Base-by-base conservation (phyloP, 2,797 vertebrate species). In the Mormyrops boulengeri region DNA sequence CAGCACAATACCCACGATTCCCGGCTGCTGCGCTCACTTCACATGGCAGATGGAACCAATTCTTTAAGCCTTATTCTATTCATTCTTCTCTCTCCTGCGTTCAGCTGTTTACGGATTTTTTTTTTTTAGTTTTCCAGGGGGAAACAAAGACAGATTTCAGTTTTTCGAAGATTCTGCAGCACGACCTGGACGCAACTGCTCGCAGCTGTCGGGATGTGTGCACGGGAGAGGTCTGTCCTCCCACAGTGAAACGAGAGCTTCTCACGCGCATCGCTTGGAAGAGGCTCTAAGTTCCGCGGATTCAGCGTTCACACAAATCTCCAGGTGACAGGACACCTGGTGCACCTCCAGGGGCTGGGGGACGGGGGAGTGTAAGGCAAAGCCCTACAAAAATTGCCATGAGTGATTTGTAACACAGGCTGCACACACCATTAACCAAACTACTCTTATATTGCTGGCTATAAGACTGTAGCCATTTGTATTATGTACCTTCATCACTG, bases 131-230 rank as follows among this genome's bases (percentile, higher is more conserved):
- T 82, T 49, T 53, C 49, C 91, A 90, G 89, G 85, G 91, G 50
- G 89, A 93, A 93, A 93, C 53, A 89, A 80, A 69, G 49, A 50
- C 60, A 86, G 89, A 89, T 89, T 77, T 77, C 19, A 49, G 22
- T 38, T 77, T 77, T 77, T 30, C 69, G 11, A 11, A 87, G 85
- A 88, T 57, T 85, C 26, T 84, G 90, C 30, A n/a, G 6, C 47
- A 3, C 26, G 19, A 93, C 93, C 92, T 92, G 94, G 93, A 94
- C 93, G 93, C 93, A 92, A 94, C 92, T 92, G 89, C 92, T 93
- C 92, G 93, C 95, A 95, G 95, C 95, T 96, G 94, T 93, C 92
- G 92, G 93, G 90, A 92, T 92, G 93, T 92, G 92, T 94, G 94
- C 94, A 93, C 94, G 93, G 94, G 95, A 95, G 52, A 0, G 8